Evolutionary conservation across 2,797 vertebrate species (phyloP), one percentile per base, ranked within the genome.

Genomic region (Stomatorhinus walkeri): DNA sequence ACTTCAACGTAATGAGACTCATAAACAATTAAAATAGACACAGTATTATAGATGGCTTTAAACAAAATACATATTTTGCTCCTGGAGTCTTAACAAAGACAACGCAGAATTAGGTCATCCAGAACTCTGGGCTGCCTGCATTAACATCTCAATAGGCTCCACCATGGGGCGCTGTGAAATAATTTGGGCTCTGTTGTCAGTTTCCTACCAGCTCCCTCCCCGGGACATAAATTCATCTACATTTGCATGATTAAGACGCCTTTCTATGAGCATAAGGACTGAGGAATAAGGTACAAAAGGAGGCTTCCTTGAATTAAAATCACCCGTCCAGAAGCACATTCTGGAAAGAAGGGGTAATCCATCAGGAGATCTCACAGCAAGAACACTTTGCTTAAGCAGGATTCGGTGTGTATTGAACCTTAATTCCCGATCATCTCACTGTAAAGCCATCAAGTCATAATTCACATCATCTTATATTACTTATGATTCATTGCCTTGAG

Each of bases 91-190:
- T 76, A 12, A 9, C 22, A 85, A 48, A 84, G 52, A 85, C 81
- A 43, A 28, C 1, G 64, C 22, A 81, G 72, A 88, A 56, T 61
- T 48, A 61, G 79, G 64, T 14, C 4, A 46, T 40, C 49, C 22
- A 36, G 12, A 52, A 28, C 49, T 89, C 61, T 89, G 46, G 88
- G 83, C 81, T 28, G 49, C 19, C 2, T 32, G 28, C 61, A 86
- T 86, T 89, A 76, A 59, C 88, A 89, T 89, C 79, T 89, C 43
- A 89, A 89, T 68, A 7, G 81, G 52, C 40, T 43, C 32, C 40
- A 87, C 86, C 59, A 43, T 46, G 86, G 86, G 56, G 86, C 16
- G 32, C 85, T 86, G 49, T 49, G 85, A 86, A 54, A 56, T 51
- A 36, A 86, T 54, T 40, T 32, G 49, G 85, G 2, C 32, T 36